Evolutionary conservation across 2,888 invertebrate species (phyloP).

Genomic region (Drosophila austrosaltans): DNA sequence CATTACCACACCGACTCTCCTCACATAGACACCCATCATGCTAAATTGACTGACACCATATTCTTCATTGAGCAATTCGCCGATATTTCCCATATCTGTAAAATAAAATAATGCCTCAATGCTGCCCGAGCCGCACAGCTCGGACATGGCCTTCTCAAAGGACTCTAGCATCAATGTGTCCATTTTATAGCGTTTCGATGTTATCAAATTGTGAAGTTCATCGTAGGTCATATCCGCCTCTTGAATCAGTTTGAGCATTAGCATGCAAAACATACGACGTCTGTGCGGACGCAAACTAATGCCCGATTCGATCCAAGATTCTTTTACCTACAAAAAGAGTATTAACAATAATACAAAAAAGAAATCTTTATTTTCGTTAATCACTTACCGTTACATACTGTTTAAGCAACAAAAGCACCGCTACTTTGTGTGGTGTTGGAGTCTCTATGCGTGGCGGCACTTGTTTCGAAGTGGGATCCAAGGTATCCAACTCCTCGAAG

Average conservation of each 20-base stretch:
- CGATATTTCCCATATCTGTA: constrained; percentile 86
- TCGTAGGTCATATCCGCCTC: constrained; percentile 91
- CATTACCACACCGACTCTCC: constrained; percentile 91
- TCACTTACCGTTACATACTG: constrained; percentile 87
- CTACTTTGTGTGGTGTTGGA: constrained; percentile 91
- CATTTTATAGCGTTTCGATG: constrained; percentile 77
- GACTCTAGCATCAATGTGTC: constrained; percentile 83
- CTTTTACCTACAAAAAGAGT: constrained; percentile 74
- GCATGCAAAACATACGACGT: constrained; percentile 91
- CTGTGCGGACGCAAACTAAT: constrained; percentile 85
- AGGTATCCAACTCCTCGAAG: constrained; percentile 81
- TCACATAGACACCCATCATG: constrained; percentile 89
- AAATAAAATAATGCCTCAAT: constrained; percentile 88
- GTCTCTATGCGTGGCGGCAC: constrained; percentile 82
- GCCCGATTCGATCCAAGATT: constrained; percentile 73
- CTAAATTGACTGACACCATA: constrained; percentile 82
- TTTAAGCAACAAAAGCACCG: constrained; percentile 89
- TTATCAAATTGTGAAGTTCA: constrained; percentile 87
- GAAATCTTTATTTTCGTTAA: too few species aligned
- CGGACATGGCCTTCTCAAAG: constrained; percentile 86
- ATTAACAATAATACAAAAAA: too few species aligned
- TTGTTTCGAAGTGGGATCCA: constrained; percentile 75
- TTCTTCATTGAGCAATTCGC: constrained; percentile 86
- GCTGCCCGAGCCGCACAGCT: constrained; percentile 83
- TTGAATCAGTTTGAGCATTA: constrained; percentile 90